Base-by-base conservation (phyloP, 1,140 invertebrate genomes). In the Tenebrio molitor region DNA sequence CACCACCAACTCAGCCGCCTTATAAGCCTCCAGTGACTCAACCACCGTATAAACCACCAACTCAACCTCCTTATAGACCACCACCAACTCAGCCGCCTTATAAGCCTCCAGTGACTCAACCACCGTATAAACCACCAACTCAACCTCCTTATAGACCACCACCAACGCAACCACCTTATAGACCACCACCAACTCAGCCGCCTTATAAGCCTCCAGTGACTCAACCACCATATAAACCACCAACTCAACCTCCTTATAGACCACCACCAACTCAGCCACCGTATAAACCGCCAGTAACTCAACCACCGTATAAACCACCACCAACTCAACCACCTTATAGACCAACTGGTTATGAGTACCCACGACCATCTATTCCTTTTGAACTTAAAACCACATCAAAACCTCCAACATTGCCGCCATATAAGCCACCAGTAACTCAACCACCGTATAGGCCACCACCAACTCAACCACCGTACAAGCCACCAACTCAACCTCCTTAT, bases 121-220 rank as follows among this genome's bases (percentile, higher is more conserved):
- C n/a, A n/a, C n/a, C n/a, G n/a, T n/a, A n/a, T n/a, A n/a, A n/a
- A n/a, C n/a, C n/a, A n/a, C n/a, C n/a, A 1, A 50, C 44, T 21
- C 44, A 50, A n/a, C 17, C 44, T 7, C 44, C 44, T 2, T 50
- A 8, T 1, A 50, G 17, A 10, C 6, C 44, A 21, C 44, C 15
- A 7, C 44, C 44, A 10, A 50, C 44, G 6, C 44, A 50, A 10
- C 44, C 44, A 10, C 44, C 44, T 7, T 50, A 1, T 1, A 50
- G 17, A 21, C 44, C 44, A 19, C 44, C 16, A 8, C 44, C 44
- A 23, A 50, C 44, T 23, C 44, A 50, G 21, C 44, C 44, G 17
- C 44, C 44, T 1, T 17, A 4, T 1, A 50, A n/a, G 17, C 17
- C 44, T 7, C 17, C 16, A 3, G 16, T 17, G 1, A 50, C 44